phyloP scores from a whole-genome alignment of 37 sponge, comb jelly and placozoan genomes.

The Chondrilla cf. caribensis region DNA sequence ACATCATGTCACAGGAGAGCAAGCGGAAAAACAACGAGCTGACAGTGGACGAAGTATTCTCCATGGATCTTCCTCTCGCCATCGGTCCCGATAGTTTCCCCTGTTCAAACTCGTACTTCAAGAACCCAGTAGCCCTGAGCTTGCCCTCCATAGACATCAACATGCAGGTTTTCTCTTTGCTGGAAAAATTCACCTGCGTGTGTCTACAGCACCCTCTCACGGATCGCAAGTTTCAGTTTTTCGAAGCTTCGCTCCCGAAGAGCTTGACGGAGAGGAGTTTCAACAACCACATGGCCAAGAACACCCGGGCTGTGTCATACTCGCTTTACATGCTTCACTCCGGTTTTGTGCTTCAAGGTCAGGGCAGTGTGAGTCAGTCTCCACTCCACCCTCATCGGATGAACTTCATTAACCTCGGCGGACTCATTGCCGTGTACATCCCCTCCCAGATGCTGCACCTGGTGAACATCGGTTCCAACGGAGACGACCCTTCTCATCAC shows the following conservation, averaged over 20 bases:
- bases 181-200: background rate
- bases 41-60: background rate
- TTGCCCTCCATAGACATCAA: constrained; percentile 13
- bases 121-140: constrained; percentile 9
- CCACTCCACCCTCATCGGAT: background rate
- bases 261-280: constrained; percentile 11
- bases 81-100: constrained; percentile 7
- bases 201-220: constrained; percentile 13
- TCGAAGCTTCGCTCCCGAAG: background rate
- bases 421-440: constrained; percentile 8
- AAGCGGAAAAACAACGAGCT: background rate
- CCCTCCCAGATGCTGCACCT: constrained; percentile 16
- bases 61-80: constrained; percentile 3
- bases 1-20: background rate
- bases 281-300: background rate
- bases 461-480: constrained; percentile 10
- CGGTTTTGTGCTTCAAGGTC: background rate
- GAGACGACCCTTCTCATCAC: background rate
- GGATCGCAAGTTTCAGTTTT: background rate
- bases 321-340: constrained; percentile 15
- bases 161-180: background rate
- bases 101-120: background rate
- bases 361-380: constrained; percentile 7
- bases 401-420: background rate
- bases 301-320: background rate